Evolutionary conservation across 2,113 vertebrate genomes (phyloP), one percentile per base, ranked within the genome.

Genomic region (Nibea albiflora): DNA sequence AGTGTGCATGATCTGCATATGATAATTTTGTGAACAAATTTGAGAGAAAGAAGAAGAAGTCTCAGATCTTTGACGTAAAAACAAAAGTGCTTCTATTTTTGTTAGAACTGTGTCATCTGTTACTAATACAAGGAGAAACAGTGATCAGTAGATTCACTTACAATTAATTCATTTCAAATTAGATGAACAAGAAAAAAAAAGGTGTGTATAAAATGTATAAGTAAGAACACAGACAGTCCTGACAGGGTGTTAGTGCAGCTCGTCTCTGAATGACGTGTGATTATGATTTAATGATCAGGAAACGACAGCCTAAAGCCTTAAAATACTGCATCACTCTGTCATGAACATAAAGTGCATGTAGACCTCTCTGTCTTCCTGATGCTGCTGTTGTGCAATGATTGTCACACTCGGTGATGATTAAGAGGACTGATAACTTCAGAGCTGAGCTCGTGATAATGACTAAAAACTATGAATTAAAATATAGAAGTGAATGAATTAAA

Each of bases 321-420:
- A 54, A 54, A 63, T 19, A 16, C 26, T 61, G 28, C 75, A 60
- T 39, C 28, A 2, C 56, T 79, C 39, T 58, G 62, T 73, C 44
- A 58, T 80, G 66, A 58, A 46, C 75, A 77, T 93, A 92, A 92
- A 92, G 91, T 92, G 91, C 91, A 81, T 73, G 69, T 67, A 50
- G 42, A 72, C 44, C 66, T 9, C 50, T 49, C 17, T 62, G 49
- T 31, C 10, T 11, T 71, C 75, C 56, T 67, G 71, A 75, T 28
- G 31, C 11, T 44, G 60, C 17, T 61, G 74, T 66, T 73, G 20
- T 71, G 58, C 24, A 8, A 5, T 60, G 54, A 68, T 52, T 78
- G 60, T 73, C 68, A 46, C 61, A 61, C 11, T 14, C 4, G 19
- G n/a, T 26, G n/a, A 20, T n/a, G 16, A 28, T 61, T 44, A 44